Base-by-base conservation (phyloP, 2,797 vertebrate species). In the Parauchenoglanis punctatus region DNA sequence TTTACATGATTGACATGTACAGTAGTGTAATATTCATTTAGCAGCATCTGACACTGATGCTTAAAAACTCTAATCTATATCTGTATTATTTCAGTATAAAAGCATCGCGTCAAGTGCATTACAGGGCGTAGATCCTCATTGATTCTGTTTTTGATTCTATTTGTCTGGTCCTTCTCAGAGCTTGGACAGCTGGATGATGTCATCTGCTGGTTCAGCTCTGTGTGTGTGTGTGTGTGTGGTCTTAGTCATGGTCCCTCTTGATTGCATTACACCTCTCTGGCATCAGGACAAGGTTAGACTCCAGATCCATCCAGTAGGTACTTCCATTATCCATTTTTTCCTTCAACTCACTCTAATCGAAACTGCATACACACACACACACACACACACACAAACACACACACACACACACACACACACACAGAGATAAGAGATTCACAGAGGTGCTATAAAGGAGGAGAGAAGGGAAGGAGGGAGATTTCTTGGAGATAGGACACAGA, bases 291-390 rank as follows among this genome's bases (percentile, higher is more conserved):
- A 65, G 80, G 25, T 82, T 63, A 63, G 40, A 28, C 59, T 82
- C 80, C 80, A 65, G 80, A 46, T 82, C 80, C 80, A 49, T n/a
- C n/a, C 12, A 23, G 25, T 46, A 82, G 80, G 17, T 17, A 28
- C 40, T 28, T n/a, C 8, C 25, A 11, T 49, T 63, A 65, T 49
- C 80, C 80, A 5, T 65, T 59, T 82, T 82, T 82, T 82, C 44
- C 80, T n/a, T 15, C 11, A 49, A 44, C 59, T 65, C 44, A 46
- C 80, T 18, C 80, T 28, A 61, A 82, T 65, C 65, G 0, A 49
- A 65, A 56, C 56, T 65, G 58, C 40, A 5, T n/a, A 31, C 31
- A 31, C 31, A 31, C 31, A 31, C 31, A 31, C 31, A 31, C 31
- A 31, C 31, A 31, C 31, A 31, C 31, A 31, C 31, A 31, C 31